Conservation (phyloP, 2,888 invertebrate species). For the Bedellia somnulentella region DNA sequence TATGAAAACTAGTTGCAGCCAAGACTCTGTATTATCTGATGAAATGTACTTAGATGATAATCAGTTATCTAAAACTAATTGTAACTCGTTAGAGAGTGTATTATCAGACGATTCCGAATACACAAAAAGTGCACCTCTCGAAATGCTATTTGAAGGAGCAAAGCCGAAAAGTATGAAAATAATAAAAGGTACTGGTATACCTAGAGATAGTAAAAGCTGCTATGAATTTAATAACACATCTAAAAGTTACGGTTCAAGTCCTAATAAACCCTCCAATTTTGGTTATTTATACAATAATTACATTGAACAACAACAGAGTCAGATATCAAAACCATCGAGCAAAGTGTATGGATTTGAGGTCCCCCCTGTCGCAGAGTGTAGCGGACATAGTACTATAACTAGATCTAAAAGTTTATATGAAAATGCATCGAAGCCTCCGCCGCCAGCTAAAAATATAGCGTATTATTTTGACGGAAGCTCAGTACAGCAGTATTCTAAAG, state of each 20-base stretch:
- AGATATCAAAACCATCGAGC: conserved; percentile 23
- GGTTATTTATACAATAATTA: conserved; percentile 60
- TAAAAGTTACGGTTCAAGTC: conserved; percentile 67
- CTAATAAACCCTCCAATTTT: conserved; percentile 57
- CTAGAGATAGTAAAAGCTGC: conserved; percentile 47
- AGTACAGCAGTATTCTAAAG: conserved; percentile 34
- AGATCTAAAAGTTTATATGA: conserved; percentile 49
- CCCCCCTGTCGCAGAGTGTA: conserved; percentile 24
- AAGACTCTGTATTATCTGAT: conserved; percentile 77
- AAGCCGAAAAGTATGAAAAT: conserved; percentile 37
- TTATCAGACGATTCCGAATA: conserved; percentile 78
- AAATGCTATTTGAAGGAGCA: conserved; percentile 67
- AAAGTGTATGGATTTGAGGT: conserved; percentile 45
- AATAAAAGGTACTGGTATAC: conserved; percentile 23
- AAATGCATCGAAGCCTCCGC: conserved; percentile 30
- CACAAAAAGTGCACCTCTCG: conserved; percentile 77
- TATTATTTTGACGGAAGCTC: conserved; percentile 54
- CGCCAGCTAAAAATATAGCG: conserved; percentile 48
- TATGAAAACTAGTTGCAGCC: conserved; percentile 67
- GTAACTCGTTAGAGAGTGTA: conserved; percentile 79
- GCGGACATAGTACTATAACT: conserved; percentile 45
- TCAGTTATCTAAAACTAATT: conserved; percentile 66
- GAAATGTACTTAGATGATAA: conserved; percentile 57
- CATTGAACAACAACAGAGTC: conserved; percentile 15
- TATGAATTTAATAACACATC: conserved; percentile 57